Conservation (phyloP, 2,113 vertebrate species). For the Sakesphorus luctuosus region DNA sequence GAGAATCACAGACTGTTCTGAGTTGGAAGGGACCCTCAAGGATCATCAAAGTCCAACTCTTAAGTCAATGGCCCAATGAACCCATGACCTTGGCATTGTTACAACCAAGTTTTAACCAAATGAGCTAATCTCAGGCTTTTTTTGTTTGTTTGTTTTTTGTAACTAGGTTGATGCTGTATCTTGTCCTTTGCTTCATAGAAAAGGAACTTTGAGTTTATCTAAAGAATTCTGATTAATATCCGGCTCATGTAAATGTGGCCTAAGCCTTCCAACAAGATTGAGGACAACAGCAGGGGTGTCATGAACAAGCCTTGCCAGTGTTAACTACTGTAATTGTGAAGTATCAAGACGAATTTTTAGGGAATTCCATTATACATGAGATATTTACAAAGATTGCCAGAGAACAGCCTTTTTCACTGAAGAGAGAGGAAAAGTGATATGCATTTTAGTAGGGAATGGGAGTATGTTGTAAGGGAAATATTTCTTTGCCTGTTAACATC, state of each 20-base stretch:
- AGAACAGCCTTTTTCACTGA: background rate
- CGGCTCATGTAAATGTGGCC: background rate
- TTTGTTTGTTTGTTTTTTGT: background rate
- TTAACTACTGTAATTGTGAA: background rate
- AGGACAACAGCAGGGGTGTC: background rate
- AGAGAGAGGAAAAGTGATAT: background rate
- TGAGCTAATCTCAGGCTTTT: too few relatives aligned
- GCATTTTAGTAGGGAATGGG: background rate
- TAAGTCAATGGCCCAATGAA: too few relatives aligned
- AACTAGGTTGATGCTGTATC: background rate
- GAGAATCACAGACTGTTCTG: too few relatives aligned
- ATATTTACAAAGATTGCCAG: background rate
- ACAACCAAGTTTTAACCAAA: too few relatives aligned
- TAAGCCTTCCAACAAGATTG: background rate
- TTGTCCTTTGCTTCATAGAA: background rate
- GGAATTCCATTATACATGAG: background rate
- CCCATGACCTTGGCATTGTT: too few relatives aligned
- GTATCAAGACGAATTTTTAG: background rate
- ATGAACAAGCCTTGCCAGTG: background rate
- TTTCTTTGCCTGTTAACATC: background rate
- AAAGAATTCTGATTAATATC: background rate
- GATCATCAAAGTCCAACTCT: too few relatives aligned
- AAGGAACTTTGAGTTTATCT: background rate
- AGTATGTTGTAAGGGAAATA: background rate
- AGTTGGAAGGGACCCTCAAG: too few relatives aligned